Percentiles rank a stretch among this genome's conserved stretches.
Conservation (phyloP, 2,797 vertebrate genomes). For the Danio choprae region DNA sequence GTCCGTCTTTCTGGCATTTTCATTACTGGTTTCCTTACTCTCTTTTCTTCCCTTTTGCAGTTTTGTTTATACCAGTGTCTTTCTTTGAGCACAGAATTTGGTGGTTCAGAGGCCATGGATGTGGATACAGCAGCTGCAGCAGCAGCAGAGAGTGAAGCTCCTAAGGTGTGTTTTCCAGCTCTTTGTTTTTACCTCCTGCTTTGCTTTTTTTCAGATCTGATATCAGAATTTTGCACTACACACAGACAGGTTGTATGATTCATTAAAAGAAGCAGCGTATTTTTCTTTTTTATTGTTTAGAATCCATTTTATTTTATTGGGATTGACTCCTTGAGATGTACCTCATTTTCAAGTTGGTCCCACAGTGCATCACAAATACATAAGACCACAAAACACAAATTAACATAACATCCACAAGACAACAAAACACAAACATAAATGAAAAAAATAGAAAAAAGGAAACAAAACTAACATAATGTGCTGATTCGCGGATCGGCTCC, state of each 20-base stretch:
- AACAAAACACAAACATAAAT: too few species aligned
- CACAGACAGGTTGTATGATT: not conserved
- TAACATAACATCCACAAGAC: too few species aligned
- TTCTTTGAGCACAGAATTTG: slow-evolving; percentile 63
- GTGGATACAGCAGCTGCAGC: slow-evolving; percentile 72
- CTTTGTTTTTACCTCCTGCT: not conserved
- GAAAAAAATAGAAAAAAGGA: too few species aligned
- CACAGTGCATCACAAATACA: too few species aligned
- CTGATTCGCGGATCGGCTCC: too few species aligned
- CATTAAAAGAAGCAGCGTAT: not conserved
- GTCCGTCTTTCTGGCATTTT: slow-evolving; percentile 54
- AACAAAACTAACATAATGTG: too few species aligned
- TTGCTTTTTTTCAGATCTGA: not conserved
- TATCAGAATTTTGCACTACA: not conserved
- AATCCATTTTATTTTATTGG: not conserved
- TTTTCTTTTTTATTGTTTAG: not conserved
- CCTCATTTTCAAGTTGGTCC: too few species aligned
- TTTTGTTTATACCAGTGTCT: not conserved
- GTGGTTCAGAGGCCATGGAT: slow-evolving; percentile 62
- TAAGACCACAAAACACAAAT: too few species aligned
- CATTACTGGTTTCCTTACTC: not conserved
- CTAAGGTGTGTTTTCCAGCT: slow-evolving; percentile 65
- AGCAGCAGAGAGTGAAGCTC: slow-evolving; percentile 68
- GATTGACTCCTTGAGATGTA: too few species aligned
- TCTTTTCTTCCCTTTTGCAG: not conserved